A percentile compares a stretch with the other conserved stretches of the same genome.
Evolutionary conservation across 2,888 invertebrate species (phyloP).

Genomic region (Acanthococcus lagerstroemiae): DNA sequence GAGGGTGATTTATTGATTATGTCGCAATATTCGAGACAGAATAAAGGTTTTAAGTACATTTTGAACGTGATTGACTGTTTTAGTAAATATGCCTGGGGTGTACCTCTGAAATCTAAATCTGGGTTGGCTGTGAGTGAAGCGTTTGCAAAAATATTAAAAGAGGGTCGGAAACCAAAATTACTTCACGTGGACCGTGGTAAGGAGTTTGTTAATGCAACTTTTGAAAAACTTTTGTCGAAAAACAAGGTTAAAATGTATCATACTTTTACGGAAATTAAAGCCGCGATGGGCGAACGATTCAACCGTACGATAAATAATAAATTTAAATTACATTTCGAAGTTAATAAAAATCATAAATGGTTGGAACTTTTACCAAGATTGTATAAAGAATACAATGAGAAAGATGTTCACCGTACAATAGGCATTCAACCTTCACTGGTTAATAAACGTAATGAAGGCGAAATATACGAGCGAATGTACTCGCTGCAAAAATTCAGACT

Average conservation of each 20-base stretch:
- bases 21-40: slow-evolving; percentile 18
- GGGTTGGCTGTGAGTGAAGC: slow-evolving; percentile 27
- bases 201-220: slow-evolving; percentile 35
- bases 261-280: slow-evolving; percentile 38
- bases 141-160: slow-evolving; percentile 35
- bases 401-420: slow-evolving; percentile 11
- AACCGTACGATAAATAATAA: slow-evolving; percentile 39
- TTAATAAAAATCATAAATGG: slow-evolving; percentile 36
- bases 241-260: slow-evolving; percentile 36
- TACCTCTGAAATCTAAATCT: slow-evolving; percentile 36
- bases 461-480: slow-evolving; percentile 1
- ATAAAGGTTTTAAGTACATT: slow-evolving; percentile 30
- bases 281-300: slow-evolving; percentile 39
- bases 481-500: neutral
- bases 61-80: slow-evolving; percentile 35
- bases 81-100: slow-evolving; percentile 36
- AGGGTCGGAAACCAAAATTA: slow-evolving; percentile 24
- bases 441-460: neutral
- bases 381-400: slow-evolving; percentile 36
- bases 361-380: slow-evolving; percentile 37
- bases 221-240: slow-evolving; percentile 33
- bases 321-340: slow-evolving; percentile 38
- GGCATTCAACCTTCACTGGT: neutral
- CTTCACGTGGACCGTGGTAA: slow-evolving; percentile 37
- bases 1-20: slow-evolving; percentile 28